Evolutionary conservation across 2,797 vertebrate species (phyloP), one percentile per base, ranked within the genome.

Genomic region (Serranus cabrilla): DNA sequence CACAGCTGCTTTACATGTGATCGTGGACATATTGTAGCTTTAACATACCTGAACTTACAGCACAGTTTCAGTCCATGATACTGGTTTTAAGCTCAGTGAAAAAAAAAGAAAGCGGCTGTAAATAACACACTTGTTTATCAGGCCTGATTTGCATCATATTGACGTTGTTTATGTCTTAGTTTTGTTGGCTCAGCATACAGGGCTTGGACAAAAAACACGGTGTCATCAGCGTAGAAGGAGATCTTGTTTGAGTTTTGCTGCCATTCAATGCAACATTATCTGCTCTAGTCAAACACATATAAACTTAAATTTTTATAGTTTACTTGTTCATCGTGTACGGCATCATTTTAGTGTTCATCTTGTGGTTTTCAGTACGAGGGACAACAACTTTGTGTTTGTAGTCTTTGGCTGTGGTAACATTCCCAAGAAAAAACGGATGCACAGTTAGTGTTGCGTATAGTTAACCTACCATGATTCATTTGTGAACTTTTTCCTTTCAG

Each of bases 1-100:
- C 56, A 60, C 71, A 61, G 76, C 73, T 84, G 75, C 60, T 81
- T 18, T 20, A 45, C 50, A 45, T 56, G 52, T 63, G 62, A 67
- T 39, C 12, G 0, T 3, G 3, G 58, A 43, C 21, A 42, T 27
- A 23, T 18, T 76, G 50, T 18, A 23, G 17, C 12, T 72, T 52
- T 2, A 66, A 20, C 20, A 34, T 47, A 20, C 17, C 34, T 51
- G 16, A 31, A 55, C 17, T 62, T 23, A 18, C 17, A 39, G 5
- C 4, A 21, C n/a, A 43, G 25, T 58, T 64, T 54, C 11, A 58
- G 23, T 40, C 55, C 3, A 10, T 43, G 31, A 40, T 18, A 4
- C 31, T 37, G 59, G 18, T 67, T 51, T 52, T 50, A 31, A 74
- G 23, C 13, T 46, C 45, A 61, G 46, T n/a, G n/a, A n/a, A n/a